Evolutionary conservation across 2,797 vertebrate species (phyloP).

Genomic region (Sebastes oblongus): DNA sequence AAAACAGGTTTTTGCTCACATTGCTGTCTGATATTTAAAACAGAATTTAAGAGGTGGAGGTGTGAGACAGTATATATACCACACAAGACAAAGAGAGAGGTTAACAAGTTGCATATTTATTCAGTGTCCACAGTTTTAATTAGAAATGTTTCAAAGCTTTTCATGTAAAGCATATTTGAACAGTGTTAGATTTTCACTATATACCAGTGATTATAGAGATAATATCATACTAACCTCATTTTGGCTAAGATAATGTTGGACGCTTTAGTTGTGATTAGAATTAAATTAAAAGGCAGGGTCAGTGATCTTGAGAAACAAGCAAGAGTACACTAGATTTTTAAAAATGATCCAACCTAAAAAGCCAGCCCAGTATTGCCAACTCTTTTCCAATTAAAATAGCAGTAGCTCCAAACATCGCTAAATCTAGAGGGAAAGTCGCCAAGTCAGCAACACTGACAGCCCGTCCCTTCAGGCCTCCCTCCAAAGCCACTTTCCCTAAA

Average conservation of each 20-base stretch:
- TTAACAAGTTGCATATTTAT: background rate
- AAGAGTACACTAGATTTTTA: no score
- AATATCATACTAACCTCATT: background rate
- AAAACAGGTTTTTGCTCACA: accelerated
- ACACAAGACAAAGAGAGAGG: background rate
- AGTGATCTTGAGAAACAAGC: no score
- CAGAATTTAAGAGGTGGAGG: background rate
- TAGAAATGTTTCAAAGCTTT: background rate
- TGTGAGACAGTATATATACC: background rate
- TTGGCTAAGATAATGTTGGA: background rate
- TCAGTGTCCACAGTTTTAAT: background rate
- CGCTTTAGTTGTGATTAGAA: background rate
- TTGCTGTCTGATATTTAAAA: background rate
- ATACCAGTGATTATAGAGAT: background rate
- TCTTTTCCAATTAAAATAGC: no score
- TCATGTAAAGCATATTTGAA: background rate
- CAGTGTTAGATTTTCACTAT: background rate
- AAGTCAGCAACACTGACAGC: no score
- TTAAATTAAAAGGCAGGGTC: no score
- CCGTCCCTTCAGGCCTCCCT: no score
- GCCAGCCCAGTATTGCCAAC: no score
- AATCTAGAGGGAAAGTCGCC: no score
- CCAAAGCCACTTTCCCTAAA: no score
- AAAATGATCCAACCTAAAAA: no score
- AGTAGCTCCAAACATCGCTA: no score